Conservation (phyloP, 92 coral and sea anemone genomes). For the Muricea muricata region DNA sequence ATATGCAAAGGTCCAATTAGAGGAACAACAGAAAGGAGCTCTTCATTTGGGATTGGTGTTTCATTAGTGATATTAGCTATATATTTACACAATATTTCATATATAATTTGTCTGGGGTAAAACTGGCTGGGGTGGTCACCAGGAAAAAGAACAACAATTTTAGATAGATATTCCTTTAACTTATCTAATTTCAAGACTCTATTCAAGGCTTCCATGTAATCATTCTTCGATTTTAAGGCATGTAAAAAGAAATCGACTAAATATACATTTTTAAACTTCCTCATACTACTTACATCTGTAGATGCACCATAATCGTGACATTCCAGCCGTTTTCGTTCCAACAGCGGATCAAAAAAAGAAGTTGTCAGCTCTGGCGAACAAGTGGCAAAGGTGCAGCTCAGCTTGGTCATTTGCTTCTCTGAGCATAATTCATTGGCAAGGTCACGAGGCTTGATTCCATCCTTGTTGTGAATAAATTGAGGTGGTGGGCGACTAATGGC, state of each 20-base stretch:
- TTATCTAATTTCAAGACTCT: not conserved
- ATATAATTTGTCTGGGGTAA: conserved; percentile 43
- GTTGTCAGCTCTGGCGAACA: conserved; percentile 54
- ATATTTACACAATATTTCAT: not conserved
- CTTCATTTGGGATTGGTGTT: conserved; percentile 9
- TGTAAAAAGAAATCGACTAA: too few relatives aligned
- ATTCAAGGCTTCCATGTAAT: conserved; percentile 14
- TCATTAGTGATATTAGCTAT: not conserved
- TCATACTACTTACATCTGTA: conserved; percentile 14
- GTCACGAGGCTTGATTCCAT: conserved; percentile 4
- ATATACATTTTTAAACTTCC: conserved; percentile 38
- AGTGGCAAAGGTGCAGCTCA: conserved; percentile 32
- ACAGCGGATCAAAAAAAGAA: too few relatives aligned
- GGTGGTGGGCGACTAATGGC: conserved; percentile 30
- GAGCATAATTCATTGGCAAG: too few relatives aligned
- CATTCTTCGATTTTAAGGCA: too few relatives aligned
- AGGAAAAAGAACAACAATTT: conserved; percentile 51
- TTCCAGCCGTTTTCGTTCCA: conserved; percentile 49
- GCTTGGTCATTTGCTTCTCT: not conserved
- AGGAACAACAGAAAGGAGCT: conserved; percentile 47
- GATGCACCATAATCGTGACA: conserved; percentile 62
- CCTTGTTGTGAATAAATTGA: conserved; percentile 29
- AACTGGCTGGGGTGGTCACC: conserved; percentile 66
- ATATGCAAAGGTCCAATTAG: conserved; percentile 56
- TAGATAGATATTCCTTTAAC: conserved; percentile 43